A percentile compares a stretch with the other conserved stretches of the same genome.
Conservation (phyloP, 2,888 invertebrate species). For the Melangyna quadrimaculata region DNA sequence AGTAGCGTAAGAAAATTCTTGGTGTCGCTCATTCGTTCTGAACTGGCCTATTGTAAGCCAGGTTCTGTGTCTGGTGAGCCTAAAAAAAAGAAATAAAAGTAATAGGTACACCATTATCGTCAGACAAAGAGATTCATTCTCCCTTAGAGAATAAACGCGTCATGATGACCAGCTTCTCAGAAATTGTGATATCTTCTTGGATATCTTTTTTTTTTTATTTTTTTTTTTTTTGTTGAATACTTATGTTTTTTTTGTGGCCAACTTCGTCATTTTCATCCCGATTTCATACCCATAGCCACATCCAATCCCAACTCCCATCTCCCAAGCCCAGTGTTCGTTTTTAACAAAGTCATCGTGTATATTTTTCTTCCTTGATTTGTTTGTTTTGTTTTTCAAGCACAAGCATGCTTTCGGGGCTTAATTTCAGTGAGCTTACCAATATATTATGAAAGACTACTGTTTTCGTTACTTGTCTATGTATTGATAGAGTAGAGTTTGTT, state of each 20-base stretch:
- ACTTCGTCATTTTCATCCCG: conserved; percentile 11
- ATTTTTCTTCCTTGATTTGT: conserved; percentile 16
- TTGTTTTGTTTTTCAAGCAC: too few relatives aligned
- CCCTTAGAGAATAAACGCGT: conserved; percentile 57
- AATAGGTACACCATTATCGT: conserved; percentile 28
- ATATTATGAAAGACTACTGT: too few relatives aligned
- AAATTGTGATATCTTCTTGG: conserved; percentile 66
- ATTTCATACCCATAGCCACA: neutral
- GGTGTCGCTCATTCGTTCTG: neutral
- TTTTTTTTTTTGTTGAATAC: neutral
- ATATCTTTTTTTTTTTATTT: conserved; percentile 41
- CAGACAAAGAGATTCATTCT: conserved; percentile 67
- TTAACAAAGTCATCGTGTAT: conserved; percentile 62
- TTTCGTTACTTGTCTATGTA: too few relatives aligned
- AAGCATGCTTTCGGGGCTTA: too few relatives aligned
- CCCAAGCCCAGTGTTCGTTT: neutral
- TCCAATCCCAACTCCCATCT: too few relatives aligned
- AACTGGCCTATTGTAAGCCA: neutral
- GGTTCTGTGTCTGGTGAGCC: neutral
- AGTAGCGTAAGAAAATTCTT: neutral
- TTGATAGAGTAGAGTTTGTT: too few relatives aligned
- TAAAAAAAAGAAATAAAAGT: conserved; percentile 53
- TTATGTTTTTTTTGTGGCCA: conserved; percentile 31
- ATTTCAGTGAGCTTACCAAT: too few relatives aligned
- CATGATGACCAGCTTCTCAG: conserved; percentile 68